These are phyloP conservation scores for Charaxes varanes DNA, from an alignment of 1,140 invertebrate species.

Conservation along the genomic window DNA sequence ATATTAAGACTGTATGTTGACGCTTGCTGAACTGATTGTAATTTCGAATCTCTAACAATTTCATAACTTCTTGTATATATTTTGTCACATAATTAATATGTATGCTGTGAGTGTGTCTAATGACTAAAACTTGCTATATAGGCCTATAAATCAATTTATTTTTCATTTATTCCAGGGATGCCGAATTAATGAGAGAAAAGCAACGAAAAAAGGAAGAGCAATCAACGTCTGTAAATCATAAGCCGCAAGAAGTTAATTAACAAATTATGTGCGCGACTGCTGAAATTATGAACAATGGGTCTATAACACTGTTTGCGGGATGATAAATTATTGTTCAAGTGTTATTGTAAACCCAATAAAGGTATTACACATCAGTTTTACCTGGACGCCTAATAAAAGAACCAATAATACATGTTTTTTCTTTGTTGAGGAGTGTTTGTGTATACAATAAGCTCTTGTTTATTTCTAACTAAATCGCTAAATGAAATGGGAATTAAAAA, in stretches of 20 bases:
- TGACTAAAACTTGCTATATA: too few relatives aligned
- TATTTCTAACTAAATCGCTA: constrained; percentile 20
- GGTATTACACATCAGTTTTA: constrained; percentile 15
- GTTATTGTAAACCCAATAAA: constrained; percentile 42
- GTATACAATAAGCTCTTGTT: constrained; percentile 15
- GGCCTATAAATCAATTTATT: neutral
- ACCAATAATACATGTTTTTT: constrained; percentile 20
- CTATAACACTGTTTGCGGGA: constrained; percentile 17
- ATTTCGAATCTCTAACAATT: too few relatives aligned
- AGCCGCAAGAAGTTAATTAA: constrained; percentile 74
- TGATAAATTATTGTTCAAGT: constrained; percentile 45
- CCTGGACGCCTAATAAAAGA: constrained; percentile 25
- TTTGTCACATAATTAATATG: too few relatives aligned
- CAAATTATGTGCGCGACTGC: constrained; percentile 23
- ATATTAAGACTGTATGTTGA: too few relatives aligned
- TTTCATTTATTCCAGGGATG: constrained; percentile 79
- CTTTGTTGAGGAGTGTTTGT: constrained; percentile 21
- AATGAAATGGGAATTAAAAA: constrained; percentile 12
- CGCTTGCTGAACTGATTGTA: too few relatives aligned
- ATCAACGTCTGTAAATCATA: constrained; percentile 33
- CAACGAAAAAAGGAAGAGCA: constrained; percentile 80
- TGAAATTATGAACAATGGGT: constrained; percentile 28
- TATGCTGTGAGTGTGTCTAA: too few relatives aligned
- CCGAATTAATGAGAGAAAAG: constrained; percentile 87
- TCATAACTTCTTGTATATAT: too few relatives aligned